Conservation (phyloP, 2,797 vertebrate species). For the Lagothrix lagotricha region DNA sequence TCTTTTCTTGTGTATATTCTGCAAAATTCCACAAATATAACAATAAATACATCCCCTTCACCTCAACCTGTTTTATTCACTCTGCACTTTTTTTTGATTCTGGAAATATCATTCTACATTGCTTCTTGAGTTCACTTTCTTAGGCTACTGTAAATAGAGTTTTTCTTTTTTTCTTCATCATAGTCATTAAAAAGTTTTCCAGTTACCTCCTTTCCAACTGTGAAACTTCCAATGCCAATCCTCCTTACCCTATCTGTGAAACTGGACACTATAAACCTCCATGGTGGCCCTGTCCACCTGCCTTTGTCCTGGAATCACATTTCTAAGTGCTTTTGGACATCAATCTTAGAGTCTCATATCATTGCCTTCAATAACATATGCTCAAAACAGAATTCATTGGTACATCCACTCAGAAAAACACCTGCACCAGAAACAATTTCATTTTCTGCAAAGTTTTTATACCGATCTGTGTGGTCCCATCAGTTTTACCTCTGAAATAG, state of each 20-base stretch:
- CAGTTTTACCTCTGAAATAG: not conserved
- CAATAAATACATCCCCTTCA: not conserved
- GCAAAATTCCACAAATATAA: not conserved
- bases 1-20: not conserved
- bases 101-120: not conserved
- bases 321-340: not conserved
- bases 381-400: not conserved
- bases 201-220: not conserved
- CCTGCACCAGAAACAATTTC: not conserved
- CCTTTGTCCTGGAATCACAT: not conserved
- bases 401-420: not conserved
- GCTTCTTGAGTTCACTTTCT: not conserved
- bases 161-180: not conserved
- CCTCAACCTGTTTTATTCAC: not conserved
- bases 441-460: not conserved
- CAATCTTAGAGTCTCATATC: not conserved
- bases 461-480: not conserved
- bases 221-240: not conserved
- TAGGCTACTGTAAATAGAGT: not conserved
- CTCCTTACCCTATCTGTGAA: not conserved
- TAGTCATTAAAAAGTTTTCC: not conserved
- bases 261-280: not conserved
- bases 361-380: not conserved
- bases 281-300: not conserved
- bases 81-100: not conserved